phyloP scores from a whole-genome alignment of 1,140 invertebrate species.

The Panulirus ornatus region DNA sequence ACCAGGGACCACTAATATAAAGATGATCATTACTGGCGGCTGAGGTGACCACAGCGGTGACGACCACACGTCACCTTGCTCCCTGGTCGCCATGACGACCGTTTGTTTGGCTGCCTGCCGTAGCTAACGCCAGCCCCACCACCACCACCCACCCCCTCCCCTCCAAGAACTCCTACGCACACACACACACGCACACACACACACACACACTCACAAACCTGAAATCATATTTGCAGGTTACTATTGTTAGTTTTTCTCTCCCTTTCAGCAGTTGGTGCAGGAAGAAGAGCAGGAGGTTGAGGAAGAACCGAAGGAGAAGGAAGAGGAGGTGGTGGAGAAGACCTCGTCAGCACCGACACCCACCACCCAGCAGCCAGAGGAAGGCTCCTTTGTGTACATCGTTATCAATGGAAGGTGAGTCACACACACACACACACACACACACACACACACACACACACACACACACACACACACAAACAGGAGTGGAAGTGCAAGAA shows the following conservation, averaged over 20 bases:
- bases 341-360: neutral
- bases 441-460: too few species aligned
- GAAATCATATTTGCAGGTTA: neutral
- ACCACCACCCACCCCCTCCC: neutral
- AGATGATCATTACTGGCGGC: neutral
- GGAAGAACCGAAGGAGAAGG: neutral
- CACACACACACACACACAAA: neutral
- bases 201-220: neutral
- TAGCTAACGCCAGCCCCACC: neutral
- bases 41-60: neutral
- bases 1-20: neutral
- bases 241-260: neutral
- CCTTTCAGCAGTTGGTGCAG: neutral
- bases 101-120: constrained; percentile 4
- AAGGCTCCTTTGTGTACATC: neutral
- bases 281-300: neutral
- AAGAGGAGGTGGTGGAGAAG: neutral
- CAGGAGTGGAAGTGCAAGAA: neutral
- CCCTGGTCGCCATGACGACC: constrained; percentile 8
- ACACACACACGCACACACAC: neutral
- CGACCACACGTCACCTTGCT: too few species aligned
- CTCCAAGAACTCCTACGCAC: neutral
- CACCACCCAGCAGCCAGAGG: neutral
- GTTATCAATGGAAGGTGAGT: neutral
- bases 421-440: too few species aligned